Evolutionary conservation across 2,888 invertebrate species (phyloP).

Genomic region (Polylopha cassiicola): DNA sequence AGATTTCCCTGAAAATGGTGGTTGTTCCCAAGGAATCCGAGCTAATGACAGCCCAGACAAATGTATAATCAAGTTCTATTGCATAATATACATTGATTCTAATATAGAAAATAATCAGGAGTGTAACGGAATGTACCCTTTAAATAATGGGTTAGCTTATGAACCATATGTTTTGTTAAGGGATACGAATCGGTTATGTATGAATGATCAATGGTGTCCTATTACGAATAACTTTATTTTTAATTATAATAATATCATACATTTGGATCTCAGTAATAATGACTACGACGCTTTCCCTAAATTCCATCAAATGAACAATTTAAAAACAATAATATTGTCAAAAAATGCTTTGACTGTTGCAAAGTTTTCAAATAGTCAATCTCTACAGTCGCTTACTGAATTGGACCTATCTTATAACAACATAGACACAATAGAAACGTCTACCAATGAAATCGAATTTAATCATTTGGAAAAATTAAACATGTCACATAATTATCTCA

Average conservation of each 20-base stretch:
- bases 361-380: conserved; percentile 33
- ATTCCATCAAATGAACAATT: conserved; percentile 33
- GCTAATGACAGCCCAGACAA: too few species aligned
- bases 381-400: conserved; percentile 31
- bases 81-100: too few species aligned
- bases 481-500: conserved; percentile 46
- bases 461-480: conserved; percentile 37
- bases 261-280: conserved; percentile 41
- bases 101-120: too few species aligned
- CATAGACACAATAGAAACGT: conserved; percentile 35
- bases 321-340: conserved; percentile 40
- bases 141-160: too few species aligned
- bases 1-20: too few species aligned
- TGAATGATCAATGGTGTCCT: too few species aligned
- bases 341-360: conserved; percentile 38
- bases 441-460: conserved; percentile 25
- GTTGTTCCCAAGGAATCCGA: too few species aligned
- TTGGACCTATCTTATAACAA: conserved; percentile 50
- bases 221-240: too few species aligned
- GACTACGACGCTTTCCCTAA: conserved; percentile 29
- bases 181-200: too few species aligned
- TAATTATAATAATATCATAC: conserved; percentile 19
- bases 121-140: too few species aligned
- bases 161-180: too few species aligned
- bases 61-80: too few species aligned